Evolutionary conservation across 2,113 vertebrate genomes (phyloP), one percentile per base, ranked within the genome.

Genomic region (Helogale parvula): DNA sequence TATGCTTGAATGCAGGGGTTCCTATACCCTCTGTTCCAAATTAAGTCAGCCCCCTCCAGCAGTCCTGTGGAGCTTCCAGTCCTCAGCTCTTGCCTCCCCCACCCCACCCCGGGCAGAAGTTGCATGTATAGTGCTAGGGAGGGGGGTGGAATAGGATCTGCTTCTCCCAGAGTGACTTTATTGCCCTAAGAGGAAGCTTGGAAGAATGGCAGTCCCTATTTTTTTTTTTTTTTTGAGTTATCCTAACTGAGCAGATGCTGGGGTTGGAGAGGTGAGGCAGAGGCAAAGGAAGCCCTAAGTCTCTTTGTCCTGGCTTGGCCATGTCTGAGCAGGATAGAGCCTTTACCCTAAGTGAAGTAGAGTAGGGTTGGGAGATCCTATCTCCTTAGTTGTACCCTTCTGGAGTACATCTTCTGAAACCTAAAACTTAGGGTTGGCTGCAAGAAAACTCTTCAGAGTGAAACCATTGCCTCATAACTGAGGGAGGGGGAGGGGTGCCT

Each of bases 141-240:
- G 1, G 5, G 41, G 4, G 5, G 16, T 12, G 11, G 3, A 13
- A 35, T 27, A 47, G 4, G 3, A 2, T 63, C 54, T 83, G 3
- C 23, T 74, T 88, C 23, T 41, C 41, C 35, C 29, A 41, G 25
- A 52, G 23, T 31, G 54, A 74, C 21, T 90, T 23, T 12, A 88
- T 90, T 96, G 23, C 7, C 19, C 17, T 84, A 91, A 45, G 29
- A 88, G 31, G 41, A 19, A 63, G 10, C 1, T 77, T 15, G 38
- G n/a, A 16, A 4, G 3, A 45, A 69, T 38, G 4, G 17, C 29
- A 33, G 12, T 52, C 21, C 16, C 11, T 3, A 4, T 83, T 87
- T 11, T 95, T 33, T 52, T 69, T 80, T 81, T 85, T 9, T 95
- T 25, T 52, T 80, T 66, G 23, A 50, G 15, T 69, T 87, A 74